A percentile compares a stretch with the other conserved stretches of the same genome.
Conservation (phyloP, 2,113 vertebrate species). For the Aspidoscelis tigris region DNA sequence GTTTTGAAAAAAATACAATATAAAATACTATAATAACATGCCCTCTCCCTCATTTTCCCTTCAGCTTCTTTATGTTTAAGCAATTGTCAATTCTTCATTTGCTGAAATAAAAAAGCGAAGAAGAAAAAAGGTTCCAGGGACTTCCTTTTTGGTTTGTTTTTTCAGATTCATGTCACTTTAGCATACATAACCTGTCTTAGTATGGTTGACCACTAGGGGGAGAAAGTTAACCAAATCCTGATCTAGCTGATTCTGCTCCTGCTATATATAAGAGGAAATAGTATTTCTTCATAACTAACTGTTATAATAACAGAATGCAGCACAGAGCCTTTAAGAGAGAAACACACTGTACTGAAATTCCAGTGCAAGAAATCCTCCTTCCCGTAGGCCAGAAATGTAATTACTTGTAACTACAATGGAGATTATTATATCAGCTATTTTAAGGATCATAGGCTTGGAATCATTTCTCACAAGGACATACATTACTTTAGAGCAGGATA, state of each 20-base stretch:
- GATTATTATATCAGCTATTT: not conserved
- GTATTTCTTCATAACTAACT: constrained; percentile 41
- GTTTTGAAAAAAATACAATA: not conserved
- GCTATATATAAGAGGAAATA: constrained; percentile 14
- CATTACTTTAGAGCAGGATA: no score
- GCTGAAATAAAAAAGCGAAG: not conserved
- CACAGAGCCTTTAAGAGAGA: not conserved
- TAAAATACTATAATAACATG: not conserved
- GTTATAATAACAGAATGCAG: constrained; percentile 4
- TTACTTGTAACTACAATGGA: not conserved
- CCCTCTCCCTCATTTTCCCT: not conserved
- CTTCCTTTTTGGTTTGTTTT: not conserved
- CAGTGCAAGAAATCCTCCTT: not conserved
- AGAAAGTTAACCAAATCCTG: constrained; percentile 72
- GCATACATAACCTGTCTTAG: constrained; percentile 6
- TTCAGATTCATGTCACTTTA: not conserved
- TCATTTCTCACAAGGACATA: not conserved
- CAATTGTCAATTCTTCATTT: not conserved
- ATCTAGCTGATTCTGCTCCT: no score
- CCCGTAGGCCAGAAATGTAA: not conserved
- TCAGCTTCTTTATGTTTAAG: not conserved
- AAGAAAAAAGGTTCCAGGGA: not conserved
- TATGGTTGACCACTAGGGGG: constrained; percentile 74
- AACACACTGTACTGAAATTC: not conserved
- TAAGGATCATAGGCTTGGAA: not conserved